Percentiles rank a stretch among this genome's conserved stretches.
Evolutionary conservation across 2,888 invertebrate genomes (phyloP).

Genomic region (Horisme vitalbata): DNA sequence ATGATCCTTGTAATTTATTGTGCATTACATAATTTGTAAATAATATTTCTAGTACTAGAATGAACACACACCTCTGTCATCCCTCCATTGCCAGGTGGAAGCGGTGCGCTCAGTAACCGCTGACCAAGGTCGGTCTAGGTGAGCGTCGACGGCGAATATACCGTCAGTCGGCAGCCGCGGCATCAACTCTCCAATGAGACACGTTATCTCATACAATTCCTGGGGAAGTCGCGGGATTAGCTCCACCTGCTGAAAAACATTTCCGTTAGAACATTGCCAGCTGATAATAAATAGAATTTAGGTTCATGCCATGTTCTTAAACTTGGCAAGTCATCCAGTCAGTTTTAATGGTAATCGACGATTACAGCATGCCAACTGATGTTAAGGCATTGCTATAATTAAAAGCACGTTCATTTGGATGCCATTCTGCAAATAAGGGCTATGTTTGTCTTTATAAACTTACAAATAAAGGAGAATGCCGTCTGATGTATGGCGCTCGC

Average conservation of each 20-base stretch:
- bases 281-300: too few relatives aligned
- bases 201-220: constrained; percentile 98
- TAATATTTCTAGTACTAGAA: not conserved
- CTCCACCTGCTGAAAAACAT: constrained; percentile 85
- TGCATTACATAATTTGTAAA: not conserved
- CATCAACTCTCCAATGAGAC: constrained; percentile 98
- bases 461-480: too few relatives aligned
- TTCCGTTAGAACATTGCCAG: not conserved
- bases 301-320: too few relatives aligned
- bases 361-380: too few relatives aligned
- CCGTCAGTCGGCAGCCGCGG: constrained; percentile 97
- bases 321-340: too few relatives aligned
- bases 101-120: constrained; percentile 93
- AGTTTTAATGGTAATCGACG: too few relatives aligned
- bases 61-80: constrained; percentile 88
- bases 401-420: too few relatives aligned
- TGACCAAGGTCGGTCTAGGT: constrained; percentile 89
- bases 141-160: constrained; percentile 95
- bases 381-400: too few relatives aligned
- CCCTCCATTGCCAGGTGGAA: constrained; percentile 95
- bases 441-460: too few relatives aligned
- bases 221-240: constrained; percentile 95
- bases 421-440: too few relatives aligned
- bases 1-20: not conserved
- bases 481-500: too few relatives aligned